Evolutionary conservation across 2,888 invertebrate genomes (phyloP).

Genomic region (Ctenicera cuprea): DNA sequence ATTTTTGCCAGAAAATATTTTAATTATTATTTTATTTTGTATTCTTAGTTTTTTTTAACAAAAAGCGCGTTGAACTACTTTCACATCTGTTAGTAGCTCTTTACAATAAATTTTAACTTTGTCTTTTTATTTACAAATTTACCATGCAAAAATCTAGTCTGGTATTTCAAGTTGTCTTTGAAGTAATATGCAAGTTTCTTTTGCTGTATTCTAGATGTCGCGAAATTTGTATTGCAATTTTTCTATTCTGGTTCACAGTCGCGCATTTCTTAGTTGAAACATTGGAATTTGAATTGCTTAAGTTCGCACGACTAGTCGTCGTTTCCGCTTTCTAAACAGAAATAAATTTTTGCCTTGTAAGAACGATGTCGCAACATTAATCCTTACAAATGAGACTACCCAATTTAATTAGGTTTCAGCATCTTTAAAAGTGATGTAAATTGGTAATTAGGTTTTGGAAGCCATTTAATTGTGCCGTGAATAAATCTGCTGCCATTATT

Average conservation of each 20-base stretch:
- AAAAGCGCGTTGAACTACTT: no score
- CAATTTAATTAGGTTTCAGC: constrained; percentile 18
- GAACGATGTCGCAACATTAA: constrained; percentile 27
- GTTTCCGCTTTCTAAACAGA: constrained; percentile 12
- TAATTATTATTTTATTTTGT: no score
- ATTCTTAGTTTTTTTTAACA: no score
- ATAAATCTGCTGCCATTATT: not conserved
- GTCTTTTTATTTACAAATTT: no score
- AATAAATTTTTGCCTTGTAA: constrained; percentile 22
- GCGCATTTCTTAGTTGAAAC: constrained; percentile 7
- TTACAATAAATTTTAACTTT: no score
- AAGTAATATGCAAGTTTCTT: no score
- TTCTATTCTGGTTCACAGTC: not conserved
- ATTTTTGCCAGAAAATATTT: no score
- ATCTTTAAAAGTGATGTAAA: constrained; percentile 17
- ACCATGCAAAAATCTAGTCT: no score
- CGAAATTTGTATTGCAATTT: not conserved
- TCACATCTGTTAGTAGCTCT: no score
- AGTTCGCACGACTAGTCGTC: constrained; percentile 16
- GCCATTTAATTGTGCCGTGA: not conserved
- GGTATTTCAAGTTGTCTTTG: no score
- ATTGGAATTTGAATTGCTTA: constrained; percentile 24
- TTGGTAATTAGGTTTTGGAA: constrained; percentile 6
- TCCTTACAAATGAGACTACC: constrained; percentile 25
- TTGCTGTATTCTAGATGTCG: not conserved